phyloP scores from a whole-genome alignment of 2,888 invertebrate genomes.

The Aphodius sticticus region DNA sequence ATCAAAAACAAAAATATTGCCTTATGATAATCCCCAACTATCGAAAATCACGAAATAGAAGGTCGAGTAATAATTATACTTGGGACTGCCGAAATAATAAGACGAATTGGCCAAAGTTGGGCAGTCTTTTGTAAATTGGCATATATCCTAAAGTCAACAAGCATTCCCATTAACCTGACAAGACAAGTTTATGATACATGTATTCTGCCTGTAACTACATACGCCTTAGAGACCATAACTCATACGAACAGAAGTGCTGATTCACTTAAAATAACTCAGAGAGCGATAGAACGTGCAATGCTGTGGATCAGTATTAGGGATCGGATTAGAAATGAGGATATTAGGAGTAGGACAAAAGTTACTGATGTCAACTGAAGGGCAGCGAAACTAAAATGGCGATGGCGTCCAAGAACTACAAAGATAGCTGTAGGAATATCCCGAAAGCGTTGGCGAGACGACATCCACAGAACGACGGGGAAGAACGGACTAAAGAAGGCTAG shows the following conservation, averaged over 20 bases:
- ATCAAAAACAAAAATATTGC: conserved; percentile 33
- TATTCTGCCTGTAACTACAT: neutral
- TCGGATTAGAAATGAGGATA: neutral
- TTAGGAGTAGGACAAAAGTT: neutral
- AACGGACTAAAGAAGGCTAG: no score
- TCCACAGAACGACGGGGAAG: no score
- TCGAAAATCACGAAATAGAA: conserved; percentile 30
- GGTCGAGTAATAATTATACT: conserved; percentile 34
- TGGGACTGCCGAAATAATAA: conserved; percentile 18
- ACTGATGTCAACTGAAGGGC: neutral
- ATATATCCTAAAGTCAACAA: neutral
- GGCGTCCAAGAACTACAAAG: neutral
- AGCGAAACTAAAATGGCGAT: neutral
- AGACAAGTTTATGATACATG: neutral
- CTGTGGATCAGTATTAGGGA: neutral
- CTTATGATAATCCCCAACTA: conserved; percentile 24
- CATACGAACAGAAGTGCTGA: no score
- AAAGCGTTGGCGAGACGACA: no score
- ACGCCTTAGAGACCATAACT: no score
- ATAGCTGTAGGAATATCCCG: no score
- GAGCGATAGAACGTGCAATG: neutral
- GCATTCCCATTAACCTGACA: neutral
- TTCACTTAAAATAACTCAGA: neutral
- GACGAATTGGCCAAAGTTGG: conserved; percentile 29
- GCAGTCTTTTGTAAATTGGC: conserved; percentile 26